These are phyloP conservation scores for Caenorhabditis afra DNA, from an alignment of 2,888 invertebrate species.

Conservation along the genomic window DNA sequence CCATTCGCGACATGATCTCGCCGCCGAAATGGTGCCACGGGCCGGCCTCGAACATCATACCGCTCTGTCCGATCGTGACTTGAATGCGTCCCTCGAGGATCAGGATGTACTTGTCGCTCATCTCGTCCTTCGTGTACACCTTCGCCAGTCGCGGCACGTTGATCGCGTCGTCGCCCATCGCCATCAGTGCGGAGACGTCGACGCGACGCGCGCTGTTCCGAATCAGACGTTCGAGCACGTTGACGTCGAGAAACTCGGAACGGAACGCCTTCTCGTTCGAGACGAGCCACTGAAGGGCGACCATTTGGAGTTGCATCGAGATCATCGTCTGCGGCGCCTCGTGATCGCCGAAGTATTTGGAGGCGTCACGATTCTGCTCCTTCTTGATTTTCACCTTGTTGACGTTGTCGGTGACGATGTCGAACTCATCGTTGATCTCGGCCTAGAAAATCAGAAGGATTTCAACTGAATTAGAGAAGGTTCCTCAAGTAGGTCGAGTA, in stretches of 20 bases:
- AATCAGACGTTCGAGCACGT: slow-evolving; percentile 70
- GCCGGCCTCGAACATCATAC: slow-evolving; percentile 93
- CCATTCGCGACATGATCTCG: slow-evolving; percentile 76
- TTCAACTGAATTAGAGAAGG: no score
- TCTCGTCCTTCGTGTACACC: slow-evolving; percentile 83
- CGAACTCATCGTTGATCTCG: slow-evolving; percentile 98
- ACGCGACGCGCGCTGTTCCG: slow-evolving; percentile 67
- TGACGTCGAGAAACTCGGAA: slow-evolving; percentile 67
- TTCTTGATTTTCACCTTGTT: slow-evolving; percentile 68
- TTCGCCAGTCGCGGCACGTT: slow-evolving; percentile 73
- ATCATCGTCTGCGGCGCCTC: slow-evolving; percentile 70
- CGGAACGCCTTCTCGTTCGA: slow-evolving; percentile 69
- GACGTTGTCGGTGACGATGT: slow-evolving; percentile 84
- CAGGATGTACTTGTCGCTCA: slow-evolving; percentile 89
- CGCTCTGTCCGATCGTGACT: slow-evolving; percentile 86
- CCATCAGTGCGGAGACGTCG: slow-evolving; percentile 76
- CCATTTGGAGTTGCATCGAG: slow-evolving; percentile 71
- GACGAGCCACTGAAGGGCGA: slow-evolving; percentile 73
- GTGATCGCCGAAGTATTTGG: slow-evolving; percentile 67
- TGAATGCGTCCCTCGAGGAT: slow-evolving; percentile 92
- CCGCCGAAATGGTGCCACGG: slow-evolving; percentile 95
- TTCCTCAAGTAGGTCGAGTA: no score
- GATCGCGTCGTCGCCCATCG: slow-evolving; percentile 63
- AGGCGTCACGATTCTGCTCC: slow-evolving; percentile 58
- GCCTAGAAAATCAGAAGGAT: slow-evolving; percentile 84